Evolutionary conservation across 2,113 vertebrate genomes (phyloP), one percentile per base, ranked within the genome.

Genomic region (Myiopsitta monachus): DNA sequence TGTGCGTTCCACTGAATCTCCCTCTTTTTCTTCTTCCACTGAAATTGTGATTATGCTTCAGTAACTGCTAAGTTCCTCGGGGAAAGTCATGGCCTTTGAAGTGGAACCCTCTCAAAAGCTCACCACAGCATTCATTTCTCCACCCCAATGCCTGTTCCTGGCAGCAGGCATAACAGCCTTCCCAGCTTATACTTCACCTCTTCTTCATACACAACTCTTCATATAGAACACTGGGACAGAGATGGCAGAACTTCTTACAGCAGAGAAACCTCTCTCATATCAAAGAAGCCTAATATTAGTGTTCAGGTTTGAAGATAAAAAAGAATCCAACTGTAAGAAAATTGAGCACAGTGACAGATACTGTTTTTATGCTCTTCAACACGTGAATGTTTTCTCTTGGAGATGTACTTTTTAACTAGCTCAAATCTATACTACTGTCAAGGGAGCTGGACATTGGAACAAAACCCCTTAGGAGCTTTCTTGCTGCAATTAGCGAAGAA

Each of bases 401-500:
- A 69, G 26, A 46, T 38, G 22, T 12, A 67, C 46, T 89, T 92
- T 76, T 73, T 68, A 94, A 68, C 75, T 74, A 95, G 39, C 80
- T 91, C 7, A 1, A 55, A 88, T 52, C 62, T 83, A 41, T 69
- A 92, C 33, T 75, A 36, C 38, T 84, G 69, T 74, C 90, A 91
- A 84, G 92, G 88, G 92, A 91, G 28, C 44, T 88, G 66, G 73
- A 87, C 55, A 94, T 66, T 13, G 46, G 55, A 87, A 90, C 16
- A 91, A 88, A 95, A 95, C 19, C 82, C 70, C 81, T 67, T 69
- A 38, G 30, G 83, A 93, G 61, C 9, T 90, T 89, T 87, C 59
- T 82, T 52, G n/a, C 28, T 94, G 73, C 70, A 96, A 85, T 95
- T 90, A 96, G 46, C 39, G 28, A 88, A 86, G 77, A 92, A 72